A percentile compares a stretch with the other conserved stretches of the same genome.
Evolutionary conservation across 2,113 vertebrate genomes (phyloP).

Genomic region (mouse (Mus musculus)): DNA sequence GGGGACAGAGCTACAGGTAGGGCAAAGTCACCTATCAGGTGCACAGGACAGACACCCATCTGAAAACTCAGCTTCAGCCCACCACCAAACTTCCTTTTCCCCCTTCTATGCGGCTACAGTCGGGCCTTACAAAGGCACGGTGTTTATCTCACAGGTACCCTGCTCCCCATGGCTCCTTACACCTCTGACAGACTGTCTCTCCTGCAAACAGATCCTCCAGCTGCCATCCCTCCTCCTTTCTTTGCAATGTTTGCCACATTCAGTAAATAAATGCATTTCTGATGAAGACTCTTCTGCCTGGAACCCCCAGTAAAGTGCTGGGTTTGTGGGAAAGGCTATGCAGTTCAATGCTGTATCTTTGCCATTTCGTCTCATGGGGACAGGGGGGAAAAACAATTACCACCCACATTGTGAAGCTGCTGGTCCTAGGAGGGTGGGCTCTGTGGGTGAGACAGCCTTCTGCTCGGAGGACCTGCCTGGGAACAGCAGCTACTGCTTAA

Average conservation of each 20-base stretch:
- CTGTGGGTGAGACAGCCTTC: not conserved
- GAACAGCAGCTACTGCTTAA: not conserved
- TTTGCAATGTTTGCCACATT: constrained; percentile 28
- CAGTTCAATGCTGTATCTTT: not conserved
- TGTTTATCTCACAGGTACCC: rapidly evolving
- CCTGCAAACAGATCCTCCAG: not conserved
- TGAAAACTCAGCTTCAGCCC: not conserved
- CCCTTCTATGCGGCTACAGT: not conserved
- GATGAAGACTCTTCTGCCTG: constrained; percentile 10
- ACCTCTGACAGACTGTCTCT: not conserved
- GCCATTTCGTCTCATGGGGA: not conserved
- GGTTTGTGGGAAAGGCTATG: not conserved
- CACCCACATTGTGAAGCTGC: not conserved
- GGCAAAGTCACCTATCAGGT: not conserved
- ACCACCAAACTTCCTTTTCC: not conserved
- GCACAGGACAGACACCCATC: not conserved
- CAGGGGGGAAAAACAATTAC: not conserved
- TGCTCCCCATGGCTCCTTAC: not conserved
- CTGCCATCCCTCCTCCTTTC: not conserved
- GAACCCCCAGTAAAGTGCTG: not conserved
- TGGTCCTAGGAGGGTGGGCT: not conserved
- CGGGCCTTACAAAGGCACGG: not conserved
- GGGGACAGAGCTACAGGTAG: rapidly evolving
- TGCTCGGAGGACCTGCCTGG: not conserved
- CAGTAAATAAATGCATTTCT: constrained; percentile 26